phyloP scores from a whole-genome alignment of 2,113 vertebrate species.

The Psammodynastes pulverulentus region DNA sequence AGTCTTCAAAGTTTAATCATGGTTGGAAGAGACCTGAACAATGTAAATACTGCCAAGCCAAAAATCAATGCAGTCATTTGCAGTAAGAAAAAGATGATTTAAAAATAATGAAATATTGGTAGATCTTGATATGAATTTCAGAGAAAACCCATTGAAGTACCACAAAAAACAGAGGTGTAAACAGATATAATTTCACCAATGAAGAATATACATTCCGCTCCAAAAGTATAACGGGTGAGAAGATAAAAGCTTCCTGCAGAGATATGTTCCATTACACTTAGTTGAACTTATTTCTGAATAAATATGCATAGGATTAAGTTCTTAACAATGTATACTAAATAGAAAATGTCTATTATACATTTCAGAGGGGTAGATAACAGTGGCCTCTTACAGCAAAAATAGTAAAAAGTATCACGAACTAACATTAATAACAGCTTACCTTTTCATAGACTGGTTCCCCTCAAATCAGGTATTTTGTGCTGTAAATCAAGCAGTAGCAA shows the following conservation, averaged over 20 bases:
- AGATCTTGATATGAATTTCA: neutral
- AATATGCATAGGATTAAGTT: neutral
- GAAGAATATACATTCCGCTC: neutral
- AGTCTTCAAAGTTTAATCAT: neutral
- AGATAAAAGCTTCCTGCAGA: neutral
- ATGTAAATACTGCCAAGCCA: neutral
- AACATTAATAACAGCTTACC: neutral
- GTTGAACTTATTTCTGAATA: neutral
- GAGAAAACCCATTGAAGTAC: neutral
- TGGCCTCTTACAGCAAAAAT: neutral
- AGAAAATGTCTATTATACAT: neutral
- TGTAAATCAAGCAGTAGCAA: neutral
- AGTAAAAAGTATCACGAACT: neutral
- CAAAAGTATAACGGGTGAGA: neutral
- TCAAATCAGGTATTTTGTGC: neutral
- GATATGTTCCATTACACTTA: neutral
- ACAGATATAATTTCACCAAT: neutral
- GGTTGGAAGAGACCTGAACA: neutral
- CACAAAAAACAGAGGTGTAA: neutral
- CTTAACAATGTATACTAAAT: neutral
- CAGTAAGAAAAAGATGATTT: neutral
- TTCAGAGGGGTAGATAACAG: neutral
- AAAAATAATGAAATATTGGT: neutral
- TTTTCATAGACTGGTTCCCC: neutral
- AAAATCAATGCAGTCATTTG: neutral